A percentile compares a stretch with the other conserved stretches of the same genome.
Evolutionary conservation across 2,113 vertebrate genomes (phyloP).

Genomic region (Nannobrachium achirus): DNA sequence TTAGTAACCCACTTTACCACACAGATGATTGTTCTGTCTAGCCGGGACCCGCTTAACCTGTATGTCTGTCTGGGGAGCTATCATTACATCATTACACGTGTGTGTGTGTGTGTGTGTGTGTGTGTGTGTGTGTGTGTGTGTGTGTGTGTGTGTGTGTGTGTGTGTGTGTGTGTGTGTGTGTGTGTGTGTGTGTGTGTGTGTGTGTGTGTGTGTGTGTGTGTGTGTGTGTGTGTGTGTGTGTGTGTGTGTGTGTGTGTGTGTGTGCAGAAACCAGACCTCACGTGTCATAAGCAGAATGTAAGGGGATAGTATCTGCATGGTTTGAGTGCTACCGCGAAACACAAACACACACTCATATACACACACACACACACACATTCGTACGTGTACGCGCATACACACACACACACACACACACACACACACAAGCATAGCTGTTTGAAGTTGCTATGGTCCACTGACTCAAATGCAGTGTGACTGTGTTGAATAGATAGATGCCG

Average conservation of each 20-base stretch:
- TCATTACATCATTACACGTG: not conserved
- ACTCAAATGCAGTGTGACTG: too few relatives aligned
- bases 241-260: not conserved
- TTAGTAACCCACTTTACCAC: not conserved
- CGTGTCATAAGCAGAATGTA: not conserved
- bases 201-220: not conserved
- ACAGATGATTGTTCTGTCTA: not conserved
- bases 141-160: not conserved
- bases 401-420: not conserved
- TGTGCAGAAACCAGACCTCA: not conserved
- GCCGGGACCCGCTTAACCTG: not conserved
- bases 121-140: not conserved
- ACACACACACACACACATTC: constrained; percentile 21
- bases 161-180: not conserved
- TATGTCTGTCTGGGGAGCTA: not conserved
- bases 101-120: not conserved
- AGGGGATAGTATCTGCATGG: not conserved
- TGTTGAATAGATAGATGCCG: too few relatives aligned
- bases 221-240: not conserved
- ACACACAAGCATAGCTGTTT: not conserved
- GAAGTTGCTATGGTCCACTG: too few relatives aligned
- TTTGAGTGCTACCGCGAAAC: not conserved
- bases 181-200: not conserved
- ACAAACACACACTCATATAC: not conserved
- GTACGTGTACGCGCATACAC: constrained; percentile 31